A percentile compares a stretch with the other conserved stretches of the same genome.
Evolutionary conservation across 2,888 invertebrate species (phyloP).

Genomic region (Ophion ellenae): DNA sequence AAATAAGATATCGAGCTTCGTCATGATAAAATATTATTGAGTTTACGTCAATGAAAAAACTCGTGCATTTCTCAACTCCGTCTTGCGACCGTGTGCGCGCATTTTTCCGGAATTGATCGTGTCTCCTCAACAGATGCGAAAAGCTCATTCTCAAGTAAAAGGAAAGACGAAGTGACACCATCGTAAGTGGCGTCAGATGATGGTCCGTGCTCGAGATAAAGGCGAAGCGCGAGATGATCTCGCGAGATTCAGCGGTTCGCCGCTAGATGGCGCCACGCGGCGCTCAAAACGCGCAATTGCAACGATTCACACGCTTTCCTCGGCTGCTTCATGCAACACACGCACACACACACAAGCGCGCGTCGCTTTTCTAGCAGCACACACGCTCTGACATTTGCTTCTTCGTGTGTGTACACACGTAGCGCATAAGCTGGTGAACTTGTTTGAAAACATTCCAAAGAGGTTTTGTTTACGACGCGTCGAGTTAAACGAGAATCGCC

Average conservation of each 20-base stretch:
- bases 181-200: slow-evolving; percentile 7
- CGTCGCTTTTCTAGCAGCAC: neutral
- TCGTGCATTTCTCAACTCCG: neutral
- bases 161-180: neutral
- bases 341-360: neutral
- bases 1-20: no score
- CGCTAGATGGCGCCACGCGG: slow-evolving; percentile 21
- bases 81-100: neutral
- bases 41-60: neutral
- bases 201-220: slow-evolving; percentile 19
- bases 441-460: slow-evolving; percentile 43
- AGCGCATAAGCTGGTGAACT: slow-evolving; percentile 27
- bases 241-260: neutral
- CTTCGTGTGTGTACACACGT: slow-evolving; percentile 8
- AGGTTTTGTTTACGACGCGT: slow-evolving; percentile 40
- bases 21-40: no score
- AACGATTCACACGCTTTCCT: neutral
- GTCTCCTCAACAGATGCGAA: no score
- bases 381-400: slow-evolving; percentile 42
- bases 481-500: slow-evolving; percentile 1
- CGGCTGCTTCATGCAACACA: neutral
- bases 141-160: no score
- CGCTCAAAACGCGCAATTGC: neutral
- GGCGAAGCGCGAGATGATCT: neutral
- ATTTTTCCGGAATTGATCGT: neutral